Evolutionary conservation across 1,140 invertebrate genomes (phyloP).

Genomic region (Procambarus clarkii): DNA sequence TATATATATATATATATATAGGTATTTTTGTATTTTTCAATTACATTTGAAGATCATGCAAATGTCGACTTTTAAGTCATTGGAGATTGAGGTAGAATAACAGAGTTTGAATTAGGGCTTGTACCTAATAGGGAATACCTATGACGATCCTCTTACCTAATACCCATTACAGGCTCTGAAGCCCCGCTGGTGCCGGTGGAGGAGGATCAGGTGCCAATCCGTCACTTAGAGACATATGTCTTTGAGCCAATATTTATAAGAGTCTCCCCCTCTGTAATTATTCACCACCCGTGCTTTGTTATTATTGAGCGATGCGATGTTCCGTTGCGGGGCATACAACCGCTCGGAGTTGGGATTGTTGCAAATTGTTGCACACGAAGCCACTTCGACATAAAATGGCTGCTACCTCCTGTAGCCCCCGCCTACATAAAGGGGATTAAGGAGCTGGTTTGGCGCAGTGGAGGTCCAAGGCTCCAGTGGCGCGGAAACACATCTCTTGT

Average conservation of each 20-base stretch:
- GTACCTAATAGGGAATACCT: neutral
- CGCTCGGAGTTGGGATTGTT: no score
- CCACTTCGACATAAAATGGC: no score
- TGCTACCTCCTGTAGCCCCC: neutral
- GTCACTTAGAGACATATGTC: no score
- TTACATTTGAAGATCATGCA: no score
- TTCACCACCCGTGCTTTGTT: no score
- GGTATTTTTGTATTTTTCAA: no score
- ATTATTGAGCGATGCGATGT: no score
- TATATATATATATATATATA: no score
- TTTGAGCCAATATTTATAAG: no score
- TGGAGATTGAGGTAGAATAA: neutral
- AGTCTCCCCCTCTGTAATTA: no score
- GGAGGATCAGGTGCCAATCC: neutral
- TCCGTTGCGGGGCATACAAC: no score
- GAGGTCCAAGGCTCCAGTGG: neutral
- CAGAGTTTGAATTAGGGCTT: neutral
- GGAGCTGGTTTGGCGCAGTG: neutral
- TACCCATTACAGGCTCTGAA: neutral
- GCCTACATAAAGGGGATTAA: neutral
- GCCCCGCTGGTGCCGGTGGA: neutral
- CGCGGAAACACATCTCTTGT: neutral
- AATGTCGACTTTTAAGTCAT: neutral
- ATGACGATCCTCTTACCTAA: neutral
- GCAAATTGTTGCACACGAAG: no score